Percentiles rank a stretch among this genome's conserved stretches.
Conservation (phyloP, 2,113 vertebrate species). For the Laticauda colubrina region DNA sequence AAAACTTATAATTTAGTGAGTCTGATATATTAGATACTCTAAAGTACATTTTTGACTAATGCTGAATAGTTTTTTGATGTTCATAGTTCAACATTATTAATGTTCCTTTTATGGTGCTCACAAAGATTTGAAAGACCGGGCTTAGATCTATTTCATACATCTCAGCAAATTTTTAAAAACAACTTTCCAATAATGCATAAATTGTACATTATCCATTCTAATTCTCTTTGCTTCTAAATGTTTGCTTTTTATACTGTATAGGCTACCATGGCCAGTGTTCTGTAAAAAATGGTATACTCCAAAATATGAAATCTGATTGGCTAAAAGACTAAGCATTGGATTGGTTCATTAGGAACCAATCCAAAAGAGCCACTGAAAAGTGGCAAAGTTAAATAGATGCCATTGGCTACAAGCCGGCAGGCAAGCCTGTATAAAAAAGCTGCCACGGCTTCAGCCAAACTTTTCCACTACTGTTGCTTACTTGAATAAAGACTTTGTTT, state of each 20-base stretch:
- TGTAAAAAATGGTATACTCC: too few relatives aligned
- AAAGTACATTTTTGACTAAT: constrained; percentile 14
- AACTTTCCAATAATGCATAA: neutral
- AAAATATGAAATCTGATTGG: too few relatives aligned
- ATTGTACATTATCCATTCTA: neutral
- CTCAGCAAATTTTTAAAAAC: neutral
- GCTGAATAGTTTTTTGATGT: constrained; percentile 5
- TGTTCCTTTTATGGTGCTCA: neutral
- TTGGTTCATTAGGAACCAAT: too few relatives aligned
- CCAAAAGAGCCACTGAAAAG: too few relatives aligned
- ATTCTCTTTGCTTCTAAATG: neutral
- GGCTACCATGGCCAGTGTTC: neutral
- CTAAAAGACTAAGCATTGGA: too few relatives aligned
- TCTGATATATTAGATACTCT: neutral
- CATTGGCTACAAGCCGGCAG: too few relatives aligned
- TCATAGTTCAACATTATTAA: neutral
- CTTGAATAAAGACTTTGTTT: too few relatives aligned
- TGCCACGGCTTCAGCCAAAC: too few relatives aligned
- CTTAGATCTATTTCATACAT: neutral
- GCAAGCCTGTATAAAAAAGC: too few relatives aligned
- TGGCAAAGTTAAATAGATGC: too few relatives aligned
- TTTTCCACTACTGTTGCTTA: too few relatives aligned
- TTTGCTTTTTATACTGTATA: neutral
- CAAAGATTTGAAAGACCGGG: neutral
- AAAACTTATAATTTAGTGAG: neutral